phyloP scores from a whole-genome alignment of 2,797 vertebrate species.

The Aselliscus stoliczkanus region DNA sequence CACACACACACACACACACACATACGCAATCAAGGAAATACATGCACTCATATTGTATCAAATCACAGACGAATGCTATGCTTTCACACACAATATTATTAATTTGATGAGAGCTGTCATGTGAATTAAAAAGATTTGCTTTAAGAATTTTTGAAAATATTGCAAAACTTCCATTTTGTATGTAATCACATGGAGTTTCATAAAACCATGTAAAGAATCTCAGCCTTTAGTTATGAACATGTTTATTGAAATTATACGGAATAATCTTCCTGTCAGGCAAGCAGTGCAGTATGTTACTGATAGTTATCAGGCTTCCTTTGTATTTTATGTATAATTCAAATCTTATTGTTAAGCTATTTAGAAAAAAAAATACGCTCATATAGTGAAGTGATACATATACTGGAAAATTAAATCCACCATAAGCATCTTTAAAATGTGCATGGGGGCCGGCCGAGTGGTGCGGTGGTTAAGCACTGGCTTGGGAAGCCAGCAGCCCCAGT shows the following conservation, averaged over 20 bases:
- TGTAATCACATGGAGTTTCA: background rate
- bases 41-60: background rate
- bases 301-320: background rate
- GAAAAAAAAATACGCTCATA: background rate
- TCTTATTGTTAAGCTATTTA: background rate
- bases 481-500: too few relatives aligned
- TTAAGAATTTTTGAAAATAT: background rate
- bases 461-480: too few relatives aligned
- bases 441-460: too few relatives aligned
- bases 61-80: background rate
- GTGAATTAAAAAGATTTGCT: background rate
- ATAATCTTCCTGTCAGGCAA: background rate
- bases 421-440: background rate
- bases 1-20: background rate
- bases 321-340: background rate
- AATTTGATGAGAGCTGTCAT: background rate
- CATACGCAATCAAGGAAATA: background rate
- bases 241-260: background rate
- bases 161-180: background rate
- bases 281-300: background rate
- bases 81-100: background rate
- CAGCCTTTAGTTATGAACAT: background rate
- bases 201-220: background rate
- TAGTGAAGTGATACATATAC: background rate
- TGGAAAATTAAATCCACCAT: background rate